phyloP scores from a whole-genome alignment of 1,140 invertebrate species.

The Radopholus similis region DNA sequence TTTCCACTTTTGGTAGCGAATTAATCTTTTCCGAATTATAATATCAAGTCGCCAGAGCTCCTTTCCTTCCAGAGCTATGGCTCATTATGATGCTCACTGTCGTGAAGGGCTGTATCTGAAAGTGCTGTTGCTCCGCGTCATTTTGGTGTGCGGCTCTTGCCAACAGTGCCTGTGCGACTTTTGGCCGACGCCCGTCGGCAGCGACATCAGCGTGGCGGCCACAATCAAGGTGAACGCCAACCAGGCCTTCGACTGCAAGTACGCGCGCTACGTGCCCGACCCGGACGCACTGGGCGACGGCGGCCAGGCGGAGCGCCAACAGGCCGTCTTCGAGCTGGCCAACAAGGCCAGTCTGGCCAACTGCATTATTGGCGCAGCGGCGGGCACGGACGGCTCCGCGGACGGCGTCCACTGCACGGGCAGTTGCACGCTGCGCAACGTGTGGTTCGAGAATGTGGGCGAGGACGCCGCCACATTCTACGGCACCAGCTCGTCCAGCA shows the following conservation, averaged over 20 bases:
- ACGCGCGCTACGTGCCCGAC: constrained; percentile 5
- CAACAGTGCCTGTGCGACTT: too few species aligned
- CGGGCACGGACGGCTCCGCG: neutral
- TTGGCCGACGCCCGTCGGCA: too few species aligned
- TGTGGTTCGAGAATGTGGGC: constrained; percentile 23
- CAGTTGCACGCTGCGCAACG: constrained; percentile 6
- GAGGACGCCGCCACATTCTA: constrained; percentile 15
- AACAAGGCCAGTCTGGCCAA: constrained; percentile 17
- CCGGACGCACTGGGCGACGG: constrained; percentile 7
- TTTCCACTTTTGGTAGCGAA: too few species aligned
- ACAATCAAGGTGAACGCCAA: neutral
- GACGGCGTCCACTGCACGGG: constrained; percentile 24
- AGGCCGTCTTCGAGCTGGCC: constrained; percentile 12
- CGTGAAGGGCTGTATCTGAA: too few species aligned
- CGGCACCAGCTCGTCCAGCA: neutral
- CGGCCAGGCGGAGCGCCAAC: constrained; percentile 12
- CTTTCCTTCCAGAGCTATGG: too few species aligned
- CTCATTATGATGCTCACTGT: too few species aligned
- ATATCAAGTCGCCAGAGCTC: too few species aligned
- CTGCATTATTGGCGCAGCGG: constrained; percentile 13
- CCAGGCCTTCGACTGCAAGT: constrained; percentile 1
- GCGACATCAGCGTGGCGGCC: too few species aligned
- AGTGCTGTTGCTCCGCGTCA: too few species aligned
- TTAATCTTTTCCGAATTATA: too few species aligned
- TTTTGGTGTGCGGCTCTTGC: too few species aligned